Percentiles rank a stretch among this genome's conserved stretches.
Conservation (phyloP, 2,797 vertebrate genomes). For the Thaleichthys pacificus region DNA sequence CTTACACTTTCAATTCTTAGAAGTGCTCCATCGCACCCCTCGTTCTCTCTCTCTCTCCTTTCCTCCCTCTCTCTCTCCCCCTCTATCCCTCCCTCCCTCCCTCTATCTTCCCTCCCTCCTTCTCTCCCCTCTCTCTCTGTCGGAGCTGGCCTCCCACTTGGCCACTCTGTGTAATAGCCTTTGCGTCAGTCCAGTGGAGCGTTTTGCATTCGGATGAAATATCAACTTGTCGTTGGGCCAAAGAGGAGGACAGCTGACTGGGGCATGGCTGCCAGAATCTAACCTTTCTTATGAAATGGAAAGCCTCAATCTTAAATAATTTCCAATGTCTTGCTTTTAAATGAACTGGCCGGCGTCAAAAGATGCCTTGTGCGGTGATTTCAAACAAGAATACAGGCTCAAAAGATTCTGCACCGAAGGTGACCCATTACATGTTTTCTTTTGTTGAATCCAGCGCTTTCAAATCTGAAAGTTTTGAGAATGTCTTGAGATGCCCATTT, state of each 20-base stretch:
- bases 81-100: too few relatives aligned
- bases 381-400: background rate
- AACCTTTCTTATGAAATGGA: conserved; percentile 31
- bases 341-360: conserved; percentile 25
- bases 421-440: too few relatives aligned
- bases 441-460: too few relatives aligned
- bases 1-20: conserved; percentile 64
- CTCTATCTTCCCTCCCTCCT: conserved; percentile 24
- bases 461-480: too few relatives aligned
- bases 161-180: conserved; percentile 77
- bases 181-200: conserved; percentile 63
- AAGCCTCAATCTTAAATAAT: conserved; percentile 50
- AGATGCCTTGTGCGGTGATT: background rate
- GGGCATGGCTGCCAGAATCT: conserved; percentile 56
- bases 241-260: conserved; percentile 65
- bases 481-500: too few relatives aligned
- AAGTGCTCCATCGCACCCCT: conserved; percentile 54
- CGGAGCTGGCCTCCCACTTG: conserved; percentile 52
- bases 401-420: background rate
- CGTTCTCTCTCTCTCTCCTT: conserved; percentile 8
- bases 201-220: conserved; percentile 74
- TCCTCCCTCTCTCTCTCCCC: too few relatives aligned
- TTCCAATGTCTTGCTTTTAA: conserved; percentile 54
- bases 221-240: conserved; percentile 74
- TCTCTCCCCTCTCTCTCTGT: conserved; percentile 39